Evolutionary conservation across 2,888 invertebrate genomes (phyloP).

Genomic region (Agrotis exclamationis): DNA sequence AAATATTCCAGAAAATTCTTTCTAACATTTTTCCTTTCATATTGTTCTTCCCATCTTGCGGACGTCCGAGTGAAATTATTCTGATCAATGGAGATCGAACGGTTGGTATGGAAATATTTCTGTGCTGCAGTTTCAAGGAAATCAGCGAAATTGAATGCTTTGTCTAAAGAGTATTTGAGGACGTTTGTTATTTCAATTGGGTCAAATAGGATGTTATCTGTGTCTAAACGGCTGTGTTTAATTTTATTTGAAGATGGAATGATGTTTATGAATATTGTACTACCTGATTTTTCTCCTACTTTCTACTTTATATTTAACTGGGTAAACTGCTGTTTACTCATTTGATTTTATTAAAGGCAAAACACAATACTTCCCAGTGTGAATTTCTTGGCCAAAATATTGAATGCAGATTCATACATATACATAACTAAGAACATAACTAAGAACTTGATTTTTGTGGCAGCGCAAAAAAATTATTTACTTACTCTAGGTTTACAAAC

Average conservation of each 20-base stretch:
- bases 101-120: conserved; percentile 59
- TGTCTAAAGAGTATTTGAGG: conserved; percentile 23
- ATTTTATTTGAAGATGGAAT: conserved; percentile 8
- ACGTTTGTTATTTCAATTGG: conserved; percentile 43
- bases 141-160: conserved; percentile 51
- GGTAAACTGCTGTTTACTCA: too few species aligned
- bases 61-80: conserved; percentile 58
- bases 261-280: background rate
- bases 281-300: background rate
- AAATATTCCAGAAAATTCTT: conserved; percentile 33
- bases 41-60: conserved; percentile 47
- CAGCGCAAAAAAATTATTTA: too few species aligned
- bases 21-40: conserved; percentile 47
- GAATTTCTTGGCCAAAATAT: background rate
- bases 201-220: conserved; percentile 31
- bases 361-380: too few species aligned
- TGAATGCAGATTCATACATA: too few species aligned
- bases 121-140: conserved; percentile 44
- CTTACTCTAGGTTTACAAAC: too few species aligned
- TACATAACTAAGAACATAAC: too few species aligned
- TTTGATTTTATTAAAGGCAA: background rate
- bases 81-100: conserved; percentile 61
- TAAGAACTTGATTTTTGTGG: too few species aligned
- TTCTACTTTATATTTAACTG: background rate
- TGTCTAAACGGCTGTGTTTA: conserved; percentile 15